Base-by-base conservation (phyloP, 1,140 invertebrate genomes). In the Medauroidea extradentata region DNA sequence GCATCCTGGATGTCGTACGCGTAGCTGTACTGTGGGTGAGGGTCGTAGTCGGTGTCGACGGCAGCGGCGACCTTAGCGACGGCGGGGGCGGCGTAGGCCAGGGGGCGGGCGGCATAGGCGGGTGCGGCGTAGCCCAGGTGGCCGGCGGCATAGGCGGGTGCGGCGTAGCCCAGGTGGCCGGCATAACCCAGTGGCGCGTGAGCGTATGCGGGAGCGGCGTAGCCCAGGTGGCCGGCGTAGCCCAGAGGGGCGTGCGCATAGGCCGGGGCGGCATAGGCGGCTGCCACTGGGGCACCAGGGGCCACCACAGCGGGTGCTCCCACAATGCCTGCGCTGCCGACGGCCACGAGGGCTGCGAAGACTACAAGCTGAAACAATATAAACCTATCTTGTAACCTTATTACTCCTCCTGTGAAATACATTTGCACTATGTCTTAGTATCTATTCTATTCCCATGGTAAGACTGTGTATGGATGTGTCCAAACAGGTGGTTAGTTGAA, bases 1-100 rank as follows among this genome's bases (percentile, higher is more conserved):
- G 74, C 70, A 60, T 87, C 85, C 38, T 84, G 81, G 0, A 87
- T 83, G 39, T 82, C 79, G 67, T 85, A 85, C 2, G 78, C 77
- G 65, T 82, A 85, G 55, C 79, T 75, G 69, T 84, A 85, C 55
- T 84, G 81, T 0, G 83, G 82, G 44, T 57, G 29, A 29, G 46
- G 46, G 55, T 57, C 55, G 55, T 23, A 57, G 55, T 49, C 43
- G 43, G 55, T 50, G 21, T 49, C 43, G 21, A 57, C 64, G 0
- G 68, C 4, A 3, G 61, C 67, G 53, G 66, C 57, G 29, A 57
- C 44, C 25, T 50, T 51, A 1, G 62, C 8, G 0, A 56, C 57
- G 60, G 57, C 50, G n/a, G 27, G 41, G 3, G 61, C 1, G 2
- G 56, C 61, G 18, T 34, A 52, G 8, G 50, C 25, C 2, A 54